Evolutionary conservation across 1,140 invertebrate genomes (phyloP).

Genomic region (Cydia fagiglandana): DNA sequence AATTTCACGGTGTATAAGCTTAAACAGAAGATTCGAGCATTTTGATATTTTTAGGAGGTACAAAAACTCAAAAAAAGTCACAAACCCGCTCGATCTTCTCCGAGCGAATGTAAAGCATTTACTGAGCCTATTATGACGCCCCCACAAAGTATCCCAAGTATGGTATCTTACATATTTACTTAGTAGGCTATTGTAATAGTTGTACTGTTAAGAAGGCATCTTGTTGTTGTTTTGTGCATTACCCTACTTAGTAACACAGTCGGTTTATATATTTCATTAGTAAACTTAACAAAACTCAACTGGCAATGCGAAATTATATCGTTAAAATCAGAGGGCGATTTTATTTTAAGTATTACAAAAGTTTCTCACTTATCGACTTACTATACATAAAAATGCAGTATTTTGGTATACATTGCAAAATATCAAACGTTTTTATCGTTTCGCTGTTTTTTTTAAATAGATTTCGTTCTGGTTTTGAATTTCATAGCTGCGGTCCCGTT

Average conservation of each 20-base stretch:
- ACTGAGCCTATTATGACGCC: not conserved
- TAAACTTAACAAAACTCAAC: slow-evolving; percentile 64
- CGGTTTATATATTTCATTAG: slow-evolving; percentile 63
- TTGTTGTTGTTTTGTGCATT: slow-evolving; percentile 72
- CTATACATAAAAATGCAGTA: slow-evolving; percentile 74
- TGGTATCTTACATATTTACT: slow-evolving; percentile 65
- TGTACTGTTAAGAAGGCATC: slow-evolving; percentile 77
- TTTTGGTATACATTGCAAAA: slow-evolving; percentile 79
- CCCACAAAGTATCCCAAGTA: slow-evolving; percentile 37
- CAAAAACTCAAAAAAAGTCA: not conserved
- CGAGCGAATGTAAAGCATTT: slow-evolving; percentile 4
- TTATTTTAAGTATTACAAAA: slow-evolving; percentile 49
- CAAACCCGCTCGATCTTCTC: not conserved
- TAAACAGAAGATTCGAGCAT: not conserved
- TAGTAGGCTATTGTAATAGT: slow-evolving; percentile 73
- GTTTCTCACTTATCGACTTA: slow-evolving; percentile 72
- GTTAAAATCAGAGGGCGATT: slow-evolving; percentile 40
- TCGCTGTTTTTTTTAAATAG: slow-evolving; percentile 58
- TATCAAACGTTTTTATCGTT: slow-evolving; percentile 60
- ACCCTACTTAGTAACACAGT: slow-evolving; percentile 76
- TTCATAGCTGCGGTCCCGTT: slow-evolving; percentile 57
- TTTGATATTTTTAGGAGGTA: not conserved
- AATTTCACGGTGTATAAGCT: too few species aligned
- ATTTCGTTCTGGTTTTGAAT: slow-evolving; percentile 43
- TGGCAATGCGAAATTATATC: slow-evolving; percentile 62